Percentiles rank a stretch among this genome's conserved stretches.
Evolutionary conservation across 2,113 vertebrate species (phyloP).

Genomic region (Hippocampus zosterae): DNA sequence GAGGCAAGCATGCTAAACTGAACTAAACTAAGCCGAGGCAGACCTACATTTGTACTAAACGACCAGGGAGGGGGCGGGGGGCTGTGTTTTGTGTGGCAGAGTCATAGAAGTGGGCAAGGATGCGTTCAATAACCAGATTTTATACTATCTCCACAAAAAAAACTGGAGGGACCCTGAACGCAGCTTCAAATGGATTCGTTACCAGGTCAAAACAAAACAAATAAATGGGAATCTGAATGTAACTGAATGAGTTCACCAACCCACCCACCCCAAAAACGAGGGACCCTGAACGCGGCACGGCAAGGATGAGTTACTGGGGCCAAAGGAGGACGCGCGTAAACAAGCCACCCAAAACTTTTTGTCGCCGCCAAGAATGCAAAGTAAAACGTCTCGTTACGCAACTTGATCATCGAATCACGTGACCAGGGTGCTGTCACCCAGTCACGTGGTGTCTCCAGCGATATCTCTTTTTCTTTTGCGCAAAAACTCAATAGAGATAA

Average conservation of each 20-base stretch:
- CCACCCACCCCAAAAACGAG: background rate
- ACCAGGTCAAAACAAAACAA: background rate
- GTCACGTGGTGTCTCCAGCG: background rate
- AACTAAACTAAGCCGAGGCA: slow-evolving; percentile 51
- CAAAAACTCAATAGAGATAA: background rate
- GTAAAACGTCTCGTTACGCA: slow-evolving; percentile 2
- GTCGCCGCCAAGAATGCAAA: background rate
- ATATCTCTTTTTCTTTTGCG: background rate
- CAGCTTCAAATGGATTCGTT: background rate
- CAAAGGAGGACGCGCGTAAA: background rate
- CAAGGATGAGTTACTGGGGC: background rate
- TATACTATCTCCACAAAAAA: background rate
- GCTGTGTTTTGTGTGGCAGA: background rate
- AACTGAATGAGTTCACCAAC: background rate
- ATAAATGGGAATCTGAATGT: background rate
- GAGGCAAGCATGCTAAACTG: slow-evolving; percentile 29
- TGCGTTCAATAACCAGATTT: background rate
- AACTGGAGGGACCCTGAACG: background rate
- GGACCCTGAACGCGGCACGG: background rate
- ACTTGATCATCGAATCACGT: background rate
- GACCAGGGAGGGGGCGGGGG: background rate
- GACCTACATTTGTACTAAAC: slow-evolving; percentile 60
- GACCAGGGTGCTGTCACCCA: background rate
- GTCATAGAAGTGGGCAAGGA: background rate
- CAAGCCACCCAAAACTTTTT: background rate